Percentiles rank a stretch among this genome's conserved stretches.
Evolutionary conservation across 2,888 invertebrate genomes (phyloP).

Genomic region (Cremastinae sp.): DNA sequence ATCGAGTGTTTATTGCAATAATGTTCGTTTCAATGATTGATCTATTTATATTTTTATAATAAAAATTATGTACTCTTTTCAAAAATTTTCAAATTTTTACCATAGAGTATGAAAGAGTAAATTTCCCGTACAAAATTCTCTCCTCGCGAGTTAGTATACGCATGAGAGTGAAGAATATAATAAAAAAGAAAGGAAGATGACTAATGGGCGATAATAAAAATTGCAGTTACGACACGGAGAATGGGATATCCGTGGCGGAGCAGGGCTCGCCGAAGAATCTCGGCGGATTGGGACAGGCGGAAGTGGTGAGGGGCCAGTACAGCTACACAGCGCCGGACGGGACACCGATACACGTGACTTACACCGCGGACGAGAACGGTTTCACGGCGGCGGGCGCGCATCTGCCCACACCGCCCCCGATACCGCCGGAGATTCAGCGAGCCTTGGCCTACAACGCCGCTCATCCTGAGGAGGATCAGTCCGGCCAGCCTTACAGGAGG

Average conservation of each 20-base stretch:
- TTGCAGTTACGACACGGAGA: slow-evolving; percentile 84
- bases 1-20: too few species aligned
- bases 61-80: too few species aligned
- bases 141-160: background rate
- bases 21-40: too few species aligned
- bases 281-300: slow-evolving; percentile 81
- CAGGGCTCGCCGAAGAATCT: slow-evolving; percentile 83
- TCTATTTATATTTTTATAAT: too few species aligned
- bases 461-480: slow-evolving; percentile 80
- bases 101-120: too few species aligned
- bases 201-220: slow-evolving; percentile 53
- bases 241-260: slow-evolving; percentile 84
- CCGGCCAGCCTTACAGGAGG: slow-evolving; percentile 76
- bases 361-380: slow-evolving; percentile 87
- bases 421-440: slow-evolving; percentile 87
- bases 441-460: slow-evolving; percentile 84
- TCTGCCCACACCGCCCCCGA: slow-evolving; percentile 91
- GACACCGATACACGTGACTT: slow-evolving; percentile 83
- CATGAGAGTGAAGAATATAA: background rate
- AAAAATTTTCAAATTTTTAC: too few species aligned
- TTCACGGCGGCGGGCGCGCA: slow-evolving; percentile 88
- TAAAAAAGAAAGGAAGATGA: slow-evolving; percentile 22
- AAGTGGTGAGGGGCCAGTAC: slow-evolving; percentile 83
- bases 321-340: slow-evolving; percentile 87
- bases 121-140: too few species aligned